Evolutionary conservation across 1,140 invertebrate genomes (phyloP).

Genomic region (Listronotus bonariensis): DNA sequence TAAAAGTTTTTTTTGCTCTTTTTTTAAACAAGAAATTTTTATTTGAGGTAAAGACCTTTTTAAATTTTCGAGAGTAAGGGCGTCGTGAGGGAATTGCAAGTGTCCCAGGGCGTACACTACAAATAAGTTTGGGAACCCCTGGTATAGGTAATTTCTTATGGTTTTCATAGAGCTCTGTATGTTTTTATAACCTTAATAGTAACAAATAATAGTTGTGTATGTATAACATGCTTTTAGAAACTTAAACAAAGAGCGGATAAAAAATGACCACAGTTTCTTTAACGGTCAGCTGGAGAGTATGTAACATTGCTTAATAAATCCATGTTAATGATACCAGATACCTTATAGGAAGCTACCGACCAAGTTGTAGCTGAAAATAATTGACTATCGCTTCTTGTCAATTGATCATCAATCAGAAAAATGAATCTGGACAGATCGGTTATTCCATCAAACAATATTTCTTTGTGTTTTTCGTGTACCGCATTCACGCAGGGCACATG

Average conservation of each 20-base stretch:
- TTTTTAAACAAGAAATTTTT: no score
- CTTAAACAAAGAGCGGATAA: not conserved
- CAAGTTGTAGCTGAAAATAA: conserved; percentile 41
- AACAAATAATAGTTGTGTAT: no score
- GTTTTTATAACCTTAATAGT: no score
- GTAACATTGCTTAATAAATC: conserved; percentile 31
- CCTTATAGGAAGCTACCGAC: conserved; percentile 33
- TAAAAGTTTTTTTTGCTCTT: no score
- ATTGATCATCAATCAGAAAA: conserved; percentile 49
- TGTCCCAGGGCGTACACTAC: no score
- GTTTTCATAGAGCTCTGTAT: no score
- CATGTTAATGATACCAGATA: conserved; percentile 33
- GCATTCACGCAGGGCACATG: conserved; percentile 31
- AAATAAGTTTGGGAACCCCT: no score
- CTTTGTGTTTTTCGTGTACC: conserved; percentile 36
- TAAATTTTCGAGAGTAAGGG: no score
- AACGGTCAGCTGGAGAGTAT: conserved; percentile 21
- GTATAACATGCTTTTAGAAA: no score
- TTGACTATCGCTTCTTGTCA: conserved; percentile 43
- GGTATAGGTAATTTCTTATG: no score
- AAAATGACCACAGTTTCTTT: conserved; percentile 12
- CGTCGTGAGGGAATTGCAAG: no score
- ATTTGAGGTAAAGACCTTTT: no score
- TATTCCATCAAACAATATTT: conserved; percentile 43
- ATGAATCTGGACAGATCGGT: conserved; percentile 45